Conservation (phyloP, 2,113 vertebrate genomes). For the Grus americana region DNA sequence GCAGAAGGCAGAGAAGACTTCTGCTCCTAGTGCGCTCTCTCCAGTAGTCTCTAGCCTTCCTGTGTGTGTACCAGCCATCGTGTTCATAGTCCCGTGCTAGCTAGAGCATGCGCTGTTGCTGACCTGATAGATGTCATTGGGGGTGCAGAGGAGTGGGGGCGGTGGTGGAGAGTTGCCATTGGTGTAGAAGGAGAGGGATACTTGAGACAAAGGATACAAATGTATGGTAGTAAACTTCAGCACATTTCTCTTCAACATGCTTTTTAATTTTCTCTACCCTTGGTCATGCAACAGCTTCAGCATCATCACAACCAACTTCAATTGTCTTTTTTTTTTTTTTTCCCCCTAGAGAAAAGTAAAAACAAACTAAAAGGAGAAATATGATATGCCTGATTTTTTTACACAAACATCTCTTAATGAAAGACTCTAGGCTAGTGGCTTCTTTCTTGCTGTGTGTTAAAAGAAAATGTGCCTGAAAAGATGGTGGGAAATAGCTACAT, state of each 20-base stretch:
- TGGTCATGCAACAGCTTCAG: background rate
- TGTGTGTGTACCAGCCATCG: rapidly evolving
- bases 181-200: background rate
- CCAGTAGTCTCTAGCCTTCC: background rate
- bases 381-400: background rate
- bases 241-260: background rate
- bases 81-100: background rate
- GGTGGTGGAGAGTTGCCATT: background rate
- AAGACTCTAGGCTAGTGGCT: background rate
- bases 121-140: background rate
- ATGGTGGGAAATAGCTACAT: background rate
- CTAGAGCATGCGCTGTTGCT: background rate
- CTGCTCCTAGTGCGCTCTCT: background rate
- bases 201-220: background rate
- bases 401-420: background rate
- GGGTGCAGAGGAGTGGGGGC: background rate
- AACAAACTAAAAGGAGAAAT: background rate
- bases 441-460: background rate
- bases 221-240: background rate
- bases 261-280: background rate
- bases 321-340: background rate
- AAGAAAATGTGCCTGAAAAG: background rate
- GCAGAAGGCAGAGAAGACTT: background rate
- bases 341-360: background rate
- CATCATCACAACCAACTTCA: background rate